These are phyloP conservation scores for Margarornis squamiger DNA, from an alignment of 2,797 vertebrate species.

Conservation along the genomic window DNA sequence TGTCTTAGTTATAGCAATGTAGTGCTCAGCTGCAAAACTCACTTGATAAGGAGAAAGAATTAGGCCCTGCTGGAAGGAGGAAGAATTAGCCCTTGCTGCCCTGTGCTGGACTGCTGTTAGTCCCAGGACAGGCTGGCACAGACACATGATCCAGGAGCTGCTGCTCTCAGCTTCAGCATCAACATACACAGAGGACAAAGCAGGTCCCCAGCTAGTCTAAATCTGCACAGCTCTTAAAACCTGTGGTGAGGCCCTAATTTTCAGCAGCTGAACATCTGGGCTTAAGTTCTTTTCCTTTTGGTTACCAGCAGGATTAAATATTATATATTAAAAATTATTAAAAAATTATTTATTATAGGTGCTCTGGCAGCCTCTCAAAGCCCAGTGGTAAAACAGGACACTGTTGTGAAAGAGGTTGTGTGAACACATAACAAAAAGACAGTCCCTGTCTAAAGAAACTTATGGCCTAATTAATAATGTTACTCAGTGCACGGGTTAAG, in stretches of 20 bases:
- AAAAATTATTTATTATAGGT: conserved; percentile 10
- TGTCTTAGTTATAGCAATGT: neutral
- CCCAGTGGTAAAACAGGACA: neutral
- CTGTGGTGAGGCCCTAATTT: conserved; percentile 2
- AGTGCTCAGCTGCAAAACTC: neutral
- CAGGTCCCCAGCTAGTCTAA: neutral
- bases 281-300: conserved; percentile 6
- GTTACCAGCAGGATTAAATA: conserved; percentile 11
- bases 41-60: neutral
- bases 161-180: neutral
- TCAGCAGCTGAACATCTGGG: conserved; percentile 1
- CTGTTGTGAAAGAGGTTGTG: neutral
- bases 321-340: neutral
- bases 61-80: neutral
- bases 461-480: neutral
- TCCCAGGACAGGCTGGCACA: neutral
- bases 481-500: neutral
- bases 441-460: neutral
- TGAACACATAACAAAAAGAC: neutral
- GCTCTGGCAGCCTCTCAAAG: neutral
- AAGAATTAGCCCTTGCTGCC: neutral
- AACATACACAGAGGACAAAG: neutral
- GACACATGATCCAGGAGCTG: neutral
- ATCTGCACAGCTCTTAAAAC: conserved; percentile 14
- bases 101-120: neutral